Base-by-base conservation (phyloP, 1,140 invertebrate species). In the Penaeus indicus region DNA sequence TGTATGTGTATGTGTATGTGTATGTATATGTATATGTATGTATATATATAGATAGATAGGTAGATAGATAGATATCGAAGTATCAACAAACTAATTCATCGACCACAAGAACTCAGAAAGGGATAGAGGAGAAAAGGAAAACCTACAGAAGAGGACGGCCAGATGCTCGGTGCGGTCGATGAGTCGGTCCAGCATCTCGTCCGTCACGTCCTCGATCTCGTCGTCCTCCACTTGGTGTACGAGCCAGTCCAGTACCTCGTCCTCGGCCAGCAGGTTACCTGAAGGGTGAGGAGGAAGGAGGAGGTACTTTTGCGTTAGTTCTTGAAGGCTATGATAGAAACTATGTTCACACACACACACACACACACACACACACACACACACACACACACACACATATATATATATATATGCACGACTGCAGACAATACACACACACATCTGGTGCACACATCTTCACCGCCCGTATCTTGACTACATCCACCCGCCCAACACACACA, bases 181-280 rank as follows among this genome's bases (percentile, higher is more conserved):
- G 82, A 98, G 94, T 92, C 95, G 95, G 92, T 98, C 97, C 80
- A 98, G 94, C 96, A 98, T 98, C 94, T 98, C 97, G 93, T 98
- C 97, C 63, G 97, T 98, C 61, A 98, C 96, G 93, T 98, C 97
- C 94, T 98, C 97, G 91, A 98, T 98, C 94, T 98, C 97, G 93
- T 98, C 97, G 91, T 96, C 97, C 93, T 97, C 96, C 86, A 97
- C 93, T 93, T 97, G 97, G 82, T 95, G 95, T 86, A 97, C 94
- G 54, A 97, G 93, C 97, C 97, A 98, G 92, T 97, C 96, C 80
- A 98, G 93, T 90, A 98, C 97, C 92, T 97, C 96, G 92, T 98
- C 96, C 93, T 98, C 97, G 92, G 97, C 96, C 92, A 97, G 96
- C 89, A 98, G 94, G 92, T 98, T 97, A 92, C 97, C 97, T 98